phyloP scores from a whole-genome alignment of 2,797 vertebrate species.

The Dromococcyx pavoninus region DNA sequence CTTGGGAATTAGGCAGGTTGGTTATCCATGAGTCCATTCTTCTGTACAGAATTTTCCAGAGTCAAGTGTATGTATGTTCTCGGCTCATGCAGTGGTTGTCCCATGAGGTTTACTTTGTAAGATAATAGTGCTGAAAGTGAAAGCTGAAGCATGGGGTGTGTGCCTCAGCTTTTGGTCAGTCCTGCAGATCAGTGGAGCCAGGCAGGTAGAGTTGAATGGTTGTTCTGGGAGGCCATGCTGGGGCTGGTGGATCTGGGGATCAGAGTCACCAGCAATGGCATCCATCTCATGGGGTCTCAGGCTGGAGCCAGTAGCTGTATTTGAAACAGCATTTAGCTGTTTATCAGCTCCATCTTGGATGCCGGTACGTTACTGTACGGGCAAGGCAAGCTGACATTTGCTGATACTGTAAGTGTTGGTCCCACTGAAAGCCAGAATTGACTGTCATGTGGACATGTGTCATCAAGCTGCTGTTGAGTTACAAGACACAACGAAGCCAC shows the following conservation, averaged over 20 bases:
- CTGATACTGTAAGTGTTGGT: background rate
- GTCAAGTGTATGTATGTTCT: background rate
- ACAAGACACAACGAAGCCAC: background rate
- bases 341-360: background rate
- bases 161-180: background rate
- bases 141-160: background rate
- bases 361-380: background rate
- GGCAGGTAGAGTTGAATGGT: background rate
- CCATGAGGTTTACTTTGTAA: background rate
- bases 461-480: background rate
- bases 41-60: background rate
- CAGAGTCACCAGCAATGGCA: fast-evolving
- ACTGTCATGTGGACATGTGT: fast-evolving
- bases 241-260: background rate
- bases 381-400: background rate
- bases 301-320: background rate
- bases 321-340: fast-evolving
- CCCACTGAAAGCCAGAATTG: background rate
- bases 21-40: too few species aligned
- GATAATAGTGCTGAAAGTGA: background rate
- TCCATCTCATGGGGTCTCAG: background rate
- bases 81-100: background rate
- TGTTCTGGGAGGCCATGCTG: background rate
- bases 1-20: background rate
- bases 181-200: background rate